Evolutionary conservation across 2,797 vertebrate species (phyloP).

Genomic region (Scomberomorus guttatus): DNA sequence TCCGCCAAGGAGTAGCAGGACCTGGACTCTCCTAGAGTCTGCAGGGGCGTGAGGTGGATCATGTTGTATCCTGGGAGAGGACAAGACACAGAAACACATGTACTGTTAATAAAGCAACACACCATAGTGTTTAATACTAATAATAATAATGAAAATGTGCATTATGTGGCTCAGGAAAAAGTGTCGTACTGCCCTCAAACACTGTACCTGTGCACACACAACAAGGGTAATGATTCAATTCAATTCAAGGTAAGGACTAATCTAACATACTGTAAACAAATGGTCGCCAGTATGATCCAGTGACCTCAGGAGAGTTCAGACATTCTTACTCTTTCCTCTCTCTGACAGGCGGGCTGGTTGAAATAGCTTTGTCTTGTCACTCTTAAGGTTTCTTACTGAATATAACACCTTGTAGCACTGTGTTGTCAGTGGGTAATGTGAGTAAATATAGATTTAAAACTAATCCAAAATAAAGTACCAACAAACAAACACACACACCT

Average conservation of each 20-base stretch:
- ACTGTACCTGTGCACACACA: no score
- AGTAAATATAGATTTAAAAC: no score
- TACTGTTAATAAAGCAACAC: neutral
- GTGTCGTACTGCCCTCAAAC: no score
- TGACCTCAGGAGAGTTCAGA: neutral
- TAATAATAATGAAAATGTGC: neutral
- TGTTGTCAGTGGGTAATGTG: no score
- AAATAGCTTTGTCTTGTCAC: no score
- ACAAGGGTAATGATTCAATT: neutral
- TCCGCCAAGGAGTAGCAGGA: constrained; percentile 96
- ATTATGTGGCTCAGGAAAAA: neutral
- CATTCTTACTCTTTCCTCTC: no score
- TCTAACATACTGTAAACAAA: neutral
- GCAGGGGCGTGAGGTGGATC: constrained; percentile 96
- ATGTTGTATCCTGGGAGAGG: constrained; percentile 94
- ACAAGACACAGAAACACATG: constrained; percentile 9
- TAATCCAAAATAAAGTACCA: neutral
- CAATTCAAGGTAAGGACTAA: neutral
- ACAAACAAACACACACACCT: constrained; percentile 79
- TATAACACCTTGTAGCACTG: no score
- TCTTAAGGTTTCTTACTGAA: no score
- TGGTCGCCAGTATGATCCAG: neutral
- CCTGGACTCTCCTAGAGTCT: constrained; percentile 92
- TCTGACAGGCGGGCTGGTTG: no score
- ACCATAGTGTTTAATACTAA: neutral